Evolutionary conservation across 2,797 vertebrate species (phyloP).

Genomic region (Pseudomugil tenellus): DNA sequence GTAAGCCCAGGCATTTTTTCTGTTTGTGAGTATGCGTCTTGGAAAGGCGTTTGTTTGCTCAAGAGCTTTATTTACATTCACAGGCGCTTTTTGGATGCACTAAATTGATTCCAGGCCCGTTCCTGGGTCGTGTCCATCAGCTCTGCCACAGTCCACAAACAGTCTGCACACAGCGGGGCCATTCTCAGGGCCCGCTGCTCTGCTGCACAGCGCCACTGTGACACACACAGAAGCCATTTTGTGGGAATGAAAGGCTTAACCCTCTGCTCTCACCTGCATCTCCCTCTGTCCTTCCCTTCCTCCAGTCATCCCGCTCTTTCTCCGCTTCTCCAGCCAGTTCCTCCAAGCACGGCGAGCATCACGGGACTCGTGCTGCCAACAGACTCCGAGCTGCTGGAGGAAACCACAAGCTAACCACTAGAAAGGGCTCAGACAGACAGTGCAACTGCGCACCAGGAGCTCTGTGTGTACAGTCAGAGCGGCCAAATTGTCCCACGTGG

Average conservation of each 20-base stretch:
- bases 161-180: constrained; percentile 74
- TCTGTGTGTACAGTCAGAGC: constrained; percentile 37
- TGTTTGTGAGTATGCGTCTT: constrained; percentile 73
- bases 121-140: constrained; percentile 83
- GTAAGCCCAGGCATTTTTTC: constrained; percentile 60
- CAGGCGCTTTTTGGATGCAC: constrained; percentile 77
- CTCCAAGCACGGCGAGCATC: constrained; percentile 35
- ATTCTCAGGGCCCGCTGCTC: constrained; percentile 63
- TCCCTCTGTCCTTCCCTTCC: background rate
- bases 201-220: constrained; percentile 37
- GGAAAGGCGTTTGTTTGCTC: constrained; percentile 81
- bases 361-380: constrained; percentile 46
- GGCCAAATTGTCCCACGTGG: constrained; percentile 63
- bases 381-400: constrained; percentile 51
- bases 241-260: constrained; percentile 62
- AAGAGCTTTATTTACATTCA: constrained; percentile 84
- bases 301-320: background rate
- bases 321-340: constrained; percentile 28
- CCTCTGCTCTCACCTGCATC: constrained; percentile 51
- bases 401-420: constrained; percentile 64
- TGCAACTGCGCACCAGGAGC: constrained; percentile 45
- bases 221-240: constrained; percentile 78
- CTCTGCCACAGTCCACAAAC: constrained; percentile 78
- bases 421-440: constrained; percentile 53
- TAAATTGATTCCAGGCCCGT: constrained; percentile 85